These are phyloP conservation scores for Salmo trutta DNA, from an alignment of 2,797 vertebrate species.

Conservation along the genomic window DNA sequence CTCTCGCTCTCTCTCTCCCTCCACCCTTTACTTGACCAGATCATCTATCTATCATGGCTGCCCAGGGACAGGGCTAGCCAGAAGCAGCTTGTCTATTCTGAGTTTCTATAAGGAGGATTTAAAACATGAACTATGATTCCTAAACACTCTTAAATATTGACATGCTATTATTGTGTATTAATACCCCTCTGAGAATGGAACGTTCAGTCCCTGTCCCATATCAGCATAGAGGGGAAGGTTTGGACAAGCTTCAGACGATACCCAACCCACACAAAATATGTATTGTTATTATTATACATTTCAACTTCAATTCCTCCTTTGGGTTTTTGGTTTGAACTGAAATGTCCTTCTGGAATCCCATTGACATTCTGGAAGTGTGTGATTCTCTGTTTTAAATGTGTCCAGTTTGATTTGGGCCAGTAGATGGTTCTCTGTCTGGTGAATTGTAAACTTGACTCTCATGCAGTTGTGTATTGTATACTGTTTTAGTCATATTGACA, in stretches of 20 bases:
- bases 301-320: not conserved
- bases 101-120: not conserved
- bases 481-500: too few relatives aligned
- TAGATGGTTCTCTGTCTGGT: not conserved
- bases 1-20: not conserved
- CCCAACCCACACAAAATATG: not conserved
- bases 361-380: not conserved
- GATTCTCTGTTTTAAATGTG: not conserved
- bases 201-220: conserved; percentile 23
- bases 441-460: not conserved
- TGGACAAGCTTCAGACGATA: not conserved
- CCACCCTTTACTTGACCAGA: not conserved
- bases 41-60: not conserved
- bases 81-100: not conserved
- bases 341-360: not conserved
- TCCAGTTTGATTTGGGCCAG: not conserved
- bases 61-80: not conserved
- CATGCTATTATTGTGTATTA: conserved; percentile 62
- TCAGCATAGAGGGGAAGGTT: not conserved
- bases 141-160: conserved; percentile 65
- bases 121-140: not conserved
- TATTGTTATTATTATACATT: not conserved
- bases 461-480: too few relatives aligned
- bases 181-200: conserved; percentile 43
- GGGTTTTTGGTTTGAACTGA: not conserved